Evolutionary conservation across 2,113 vertebrate genomes (phyloP), one percentile per base, ranked within the genome.

Genomic region (Centrocercus urophasianus): DNA sequence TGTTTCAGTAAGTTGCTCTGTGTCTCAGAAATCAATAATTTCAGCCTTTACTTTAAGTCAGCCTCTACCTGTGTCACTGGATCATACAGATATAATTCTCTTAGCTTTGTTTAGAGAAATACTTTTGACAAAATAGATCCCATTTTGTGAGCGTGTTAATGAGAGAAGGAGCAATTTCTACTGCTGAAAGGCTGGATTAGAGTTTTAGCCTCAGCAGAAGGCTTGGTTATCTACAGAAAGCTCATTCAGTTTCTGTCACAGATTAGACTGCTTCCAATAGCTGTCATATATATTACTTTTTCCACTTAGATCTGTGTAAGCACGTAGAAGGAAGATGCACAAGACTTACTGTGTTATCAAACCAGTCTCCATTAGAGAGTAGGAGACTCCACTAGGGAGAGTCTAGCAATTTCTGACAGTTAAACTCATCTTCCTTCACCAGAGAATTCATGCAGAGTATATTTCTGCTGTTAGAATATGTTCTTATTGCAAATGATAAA

Each of bases 401-500:
- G 43, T 42, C 57, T 13, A 64, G 50, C 27, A 82, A 22, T 36
- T 81, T 66, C 84, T 86, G 48, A 75, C n/a, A 18, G 21, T 47
- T 86, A 72, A 78, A 57, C 19, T 57, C n/a, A 48, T 10, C 18
- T 89, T 78, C 7, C 21, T 79, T 86, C n/a, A 48, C 10, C 63
- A 94, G 54, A 73, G 25, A 38, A 66, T 79, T 69, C 75, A 21
- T 69, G 48, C 42, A n/a, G n/a, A 50, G 47, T 61, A 5, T 59
- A 36, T 73, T 70, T 85, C 56, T 91, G 64, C 60, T 19, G 11
- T 54, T 45, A 80, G 8, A 74, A 27, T 22, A 24, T 38, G 61
- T 74, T 93, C 65, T 76, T 50, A 66, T 70, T 78, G 60, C 54
- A 87, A 63, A 63, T 34, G 74, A 66, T 91, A 92, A 93, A 91